Evolutionary conservation across 2,888 invertebrate genomes (phyloP).

Genomic region (Heliconius ethilla): DNA sequence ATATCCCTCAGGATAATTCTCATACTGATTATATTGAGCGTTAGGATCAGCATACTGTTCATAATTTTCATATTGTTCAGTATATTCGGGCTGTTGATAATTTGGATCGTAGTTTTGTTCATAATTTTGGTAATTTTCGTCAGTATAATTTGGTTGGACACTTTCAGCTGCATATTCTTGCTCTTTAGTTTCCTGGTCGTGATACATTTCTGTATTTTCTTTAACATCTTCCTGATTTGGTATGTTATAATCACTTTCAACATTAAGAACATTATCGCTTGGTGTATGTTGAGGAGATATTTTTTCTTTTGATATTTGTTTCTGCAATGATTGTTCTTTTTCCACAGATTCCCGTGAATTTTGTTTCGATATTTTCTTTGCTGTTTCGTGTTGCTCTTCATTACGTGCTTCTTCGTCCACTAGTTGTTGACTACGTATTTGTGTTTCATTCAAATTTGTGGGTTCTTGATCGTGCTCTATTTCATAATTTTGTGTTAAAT

Average conservation of each 20-base stretch:
- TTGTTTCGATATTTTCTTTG: constrained; percentile 40
- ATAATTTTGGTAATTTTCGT: constrained; percentile 49
- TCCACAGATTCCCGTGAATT: constrained; percentile 42
- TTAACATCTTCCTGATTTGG: constrained; percentile 36
- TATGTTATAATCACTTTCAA: constrained; percentile 37
- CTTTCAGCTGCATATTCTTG: constrained; percentile 31
- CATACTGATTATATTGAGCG: constrained; percentile 63
- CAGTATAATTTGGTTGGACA: constrained; percentile 40
- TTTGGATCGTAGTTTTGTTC: constrained; percentile 57
- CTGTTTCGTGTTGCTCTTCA: constrained; percentile 15
- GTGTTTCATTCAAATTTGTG: background rate
- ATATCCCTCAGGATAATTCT: constrained; percentile 63
- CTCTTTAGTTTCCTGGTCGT: constrained; percentile 43
- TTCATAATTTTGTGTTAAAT: constrained; percentile 25
- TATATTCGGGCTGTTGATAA: constrained; percentile 58
- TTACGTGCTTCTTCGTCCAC: background rate
- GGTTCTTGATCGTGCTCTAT: constrained; percentile 3
- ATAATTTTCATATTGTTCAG: constrained; percentile 65
- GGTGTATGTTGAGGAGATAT: constrained; percentile 23
- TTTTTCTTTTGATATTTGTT: constrained; percentile 30
- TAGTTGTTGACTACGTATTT: background rate
- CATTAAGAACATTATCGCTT: constrained; percentile 2
- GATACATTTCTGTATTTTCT: constrained; percentile 36
- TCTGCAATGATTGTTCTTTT: constrained; percentile 29
- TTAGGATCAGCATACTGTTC: constrained; percentile 59